These are phyloP conservation scores for Momotus momota DNA, from an alignment of 2,797 vertebrate species.

Conservation along the genomic window DNA sequence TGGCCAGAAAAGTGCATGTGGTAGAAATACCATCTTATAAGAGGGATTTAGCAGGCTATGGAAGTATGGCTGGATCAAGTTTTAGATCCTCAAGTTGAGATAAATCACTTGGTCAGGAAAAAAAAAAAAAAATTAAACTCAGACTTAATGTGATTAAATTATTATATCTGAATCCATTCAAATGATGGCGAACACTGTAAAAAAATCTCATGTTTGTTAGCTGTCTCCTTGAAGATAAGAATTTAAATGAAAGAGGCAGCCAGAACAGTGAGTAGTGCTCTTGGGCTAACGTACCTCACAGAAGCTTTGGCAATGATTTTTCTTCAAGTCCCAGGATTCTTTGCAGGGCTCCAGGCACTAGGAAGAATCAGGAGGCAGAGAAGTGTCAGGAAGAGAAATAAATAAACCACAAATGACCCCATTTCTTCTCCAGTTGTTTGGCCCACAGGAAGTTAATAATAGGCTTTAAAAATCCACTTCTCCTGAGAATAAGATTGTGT, in stretches of 20 bases:
- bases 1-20: neutral
- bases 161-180: neutral
- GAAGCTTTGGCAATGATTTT: constrained; percentile 93
- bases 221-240: neutral
- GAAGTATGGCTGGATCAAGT: neutral
- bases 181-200: neutral
- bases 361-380: constrained; percentile 24
- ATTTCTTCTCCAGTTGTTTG: neutral
- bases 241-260: neutral
- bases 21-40: neutral
- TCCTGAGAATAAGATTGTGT: constrained; percentile 25
- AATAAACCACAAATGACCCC: neutral
- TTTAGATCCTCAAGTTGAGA: neutral
- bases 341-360: constrained; percentile 98
- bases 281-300: constrained; percentile 88
- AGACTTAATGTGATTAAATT: neutral
- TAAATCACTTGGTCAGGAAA: neutral
- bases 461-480: constrained; percentile 9
- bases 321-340: constrained; percentile 91
- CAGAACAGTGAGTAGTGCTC: neutral
- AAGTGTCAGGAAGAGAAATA: neutral
- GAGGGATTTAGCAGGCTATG: neutral
- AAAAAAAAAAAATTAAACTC: neutral
- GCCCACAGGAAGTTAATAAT: constrained; percentile 4
- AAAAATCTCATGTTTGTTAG: neutral